Conservation (phyloP, 2,797 vertebrate species). For the Anabacerthia variegaticeps region DNA sequence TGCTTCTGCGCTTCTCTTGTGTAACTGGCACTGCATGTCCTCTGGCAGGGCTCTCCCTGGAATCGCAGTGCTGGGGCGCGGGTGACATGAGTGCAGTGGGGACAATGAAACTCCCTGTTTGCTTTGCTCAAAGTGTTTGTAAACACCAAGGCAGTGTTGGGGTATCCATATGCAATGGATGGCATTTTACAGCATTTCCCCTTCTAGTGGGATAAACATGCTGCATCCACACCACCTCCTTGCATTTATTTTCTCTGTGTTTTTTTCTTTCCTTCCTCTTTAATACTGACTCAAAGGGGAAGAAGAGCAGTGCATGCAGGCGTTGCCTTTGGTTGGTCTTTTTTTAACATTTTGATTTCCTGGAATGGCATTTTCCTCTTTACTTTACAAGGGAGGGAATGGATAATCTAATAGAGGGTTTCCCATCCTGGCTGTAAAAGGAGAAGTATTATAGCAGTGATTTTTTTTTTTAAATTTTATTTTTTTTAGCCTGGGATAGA, state of each 20-base stretch:
- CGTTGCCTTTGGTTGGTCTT: background rate
- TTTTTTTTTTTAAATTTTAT: background rate
- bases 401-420: background rate
- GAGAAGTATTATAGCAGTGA: background rate
- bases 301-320: background rate
- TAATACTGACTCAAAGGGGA: constrained; percentile 3
- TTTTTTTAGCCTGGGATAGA: background rate
- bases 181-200: background rate
- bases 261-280: constrained; percentile 6
- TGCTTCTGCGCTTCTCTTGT: constrained; percentile 47
- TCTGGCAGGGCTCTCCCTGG: constrained; percentile 55
- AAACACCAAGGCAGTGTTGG: constrained; percentile 1
- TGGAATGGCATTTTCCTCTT: background rate
- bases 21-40: constrained; percentile 58
- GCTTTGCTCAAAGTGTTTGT: constrained; percentile 16
- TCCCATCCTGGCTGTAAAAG: background rate
- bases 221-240: background rate
- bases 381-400: background rate
- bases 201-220: background rate
- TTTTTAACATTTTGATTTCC: background rate
- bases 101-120: constrained; percentile 62
- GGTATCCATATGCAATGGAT: background rate
- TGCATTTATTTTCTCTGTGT: background rate
- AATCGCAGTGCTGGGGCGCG: background rate
- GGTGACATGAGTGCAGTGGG: constrained; percentile 5